These are phyloP conservation scores for Chalcis sispes DNA, from an alignment of 2,888 invertebrate species.

Conservation along the genomic window DNA sequence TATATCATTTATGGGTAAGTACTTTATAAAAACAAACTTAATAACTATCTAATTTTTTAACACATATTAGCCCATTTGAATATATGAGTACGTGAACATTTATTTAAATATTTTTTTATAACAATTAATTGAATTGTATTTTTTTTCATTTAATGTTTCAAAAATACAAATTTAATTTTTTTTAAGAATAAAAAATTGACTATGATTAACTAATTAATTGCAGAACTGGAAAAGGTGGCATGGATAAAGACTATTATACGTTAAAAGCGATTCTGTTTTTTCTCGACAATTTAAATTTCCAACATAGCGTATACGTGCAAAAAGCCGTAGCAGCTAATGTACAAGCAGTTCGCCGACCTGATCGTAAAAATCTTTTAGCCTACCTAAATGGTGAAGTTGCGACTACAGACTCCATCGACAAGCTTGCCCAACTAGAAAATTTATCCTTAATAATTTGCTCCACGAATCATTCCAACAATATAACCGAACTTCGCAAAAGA, in stretches of 20 bases:
- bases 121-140: not conserved
- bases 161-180: not conserved
- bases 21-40: too few species aligned
- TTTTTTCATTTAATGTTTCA: not conserved
- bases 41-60: too few species aligned
- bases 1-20: too few species aligned
- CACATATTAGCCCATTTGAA: too few species aligned
- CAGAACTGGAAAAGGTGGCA: not conserved
- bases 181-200: too few species aligned
- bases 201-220: not conserved
- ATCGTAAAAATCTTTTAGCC: not conserved
- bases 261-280: not conserved
- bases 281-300: not conserved
- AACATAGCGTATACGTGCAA: not conserved
- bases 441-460: not conserved
- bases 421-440: not conserved
- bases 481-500: not conserved
- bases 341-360: not conserved
- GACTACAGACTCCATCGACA: not conserved
- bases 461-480: not conserved
- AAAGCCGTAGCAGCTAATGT: not conserved
- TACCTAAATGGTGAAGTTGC: slow-evolving; percentile 13
- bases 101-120: not conserved
- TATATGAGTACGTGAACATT: not conserved
- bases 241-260: not conserved